These are phyloP conservation scores for Lasioglossum oenotherae DNA, from an alignment of 2,888 invertebrate species.

Conservation along the genomic window DNA sequence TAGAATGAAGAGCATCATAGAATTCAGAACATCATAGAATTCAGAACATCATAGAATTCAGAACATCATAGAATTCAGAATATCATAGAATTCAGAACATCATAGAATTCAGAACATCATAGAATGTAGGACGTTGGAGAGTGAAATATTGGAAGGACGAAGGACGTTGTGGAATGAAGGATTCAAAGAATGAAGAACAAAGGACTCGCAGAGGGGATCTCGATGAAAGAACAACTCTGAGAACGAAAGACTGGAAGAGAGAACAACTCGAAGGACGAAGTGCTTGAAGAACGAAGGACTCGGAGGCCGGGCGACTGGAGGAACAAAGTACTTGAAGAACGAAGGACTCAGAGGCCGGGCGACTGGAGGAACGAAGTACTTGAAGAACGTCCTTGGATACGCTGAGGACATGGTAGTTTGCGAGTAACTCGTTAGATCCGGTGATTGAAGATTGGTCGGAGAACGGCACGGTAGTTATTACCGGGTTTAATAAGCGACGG, in stretches of 20 bases:
- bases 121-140: not conserved
- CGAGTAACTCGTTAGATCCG: conserved; percentile 68
- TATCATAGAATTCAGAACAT: too few relatives aligned
- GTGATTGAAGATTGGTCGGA: conserved; percentile 52
- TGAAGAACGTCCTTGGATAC: conserved; percentile 40
- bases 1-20: too few relatives aligned
- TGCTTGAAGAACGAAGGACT: not conserved
- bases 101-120: not conserved
- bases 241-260: not conserved
- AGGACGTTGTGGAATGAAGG: not conserved
- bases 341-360: not conserved
- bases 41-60: not conserved
- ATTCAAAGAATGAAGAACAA: not conserved
- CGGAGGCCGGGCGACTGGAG: not conserved
- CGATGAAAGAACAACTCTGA: not conserved
- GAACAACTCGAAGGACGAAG: not conserved
- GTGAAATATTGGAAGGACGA: not conserved
- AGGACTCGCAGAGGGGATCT: not conserved
- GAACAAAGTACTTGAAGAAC: not conserved
- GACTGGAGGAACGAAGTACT: not conserved
- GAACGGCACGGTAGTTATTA: conserved; percentile 64
- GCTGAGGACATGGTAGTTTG: conserved; percentile 19
- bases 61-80: not conserved
- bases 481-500: conserved; percentile 66
- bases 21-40: not conserved